phyloP scores from a whole-genome alignment of 2,797 vertebrate genomes.

The Pantherophis alleghaniensis region DNA sequence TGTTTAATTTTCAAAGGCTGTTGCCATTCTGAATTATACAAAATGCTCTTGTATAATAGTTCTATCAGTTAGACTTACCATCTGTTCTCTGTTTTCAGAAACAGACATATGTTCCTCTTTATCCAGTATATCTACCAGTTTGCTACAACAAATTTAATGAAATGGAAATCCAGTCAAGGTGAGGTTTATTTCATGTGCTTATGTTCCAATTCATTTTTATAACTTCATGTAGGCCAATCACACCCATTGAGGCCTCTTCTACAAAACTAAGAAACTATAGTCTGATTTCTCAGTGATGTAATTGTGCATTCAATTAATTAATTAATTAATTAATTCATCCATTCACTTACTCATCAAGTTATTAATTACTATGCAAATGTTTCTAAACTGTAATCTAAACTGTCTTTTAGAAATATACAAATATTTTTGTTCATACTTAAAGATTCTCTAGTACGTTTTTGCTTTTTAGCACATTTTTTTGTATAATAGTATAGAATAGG shows the following conservation, averaged over 20 bases:
- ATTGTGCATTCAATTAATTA: conserved; percentile 55
- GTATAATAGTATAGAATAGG: neutral
- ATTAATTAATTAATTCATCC: neutral
- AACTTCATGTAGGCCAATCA: conserved; percentile 59
- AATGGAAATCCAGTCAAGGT: conserved; percentile 70
- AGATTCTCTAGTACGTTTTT: neutral
- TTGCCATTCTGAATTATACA: conserved; percentile 61
- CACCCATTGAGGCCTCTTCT: conserved; percentile 44
- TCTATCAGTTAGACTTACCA: conserved; percentile 66
- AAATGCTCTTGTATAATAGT: conserved; percentile 59
- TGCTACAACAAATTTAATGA: conserved; percentile 69
- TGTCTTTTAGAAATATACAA: neutral
- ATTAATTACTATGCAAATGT: neutral
- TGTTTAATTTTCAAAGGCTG: conserved; percentile 42
- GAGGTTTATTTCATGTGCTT: conserved; percentile 68
- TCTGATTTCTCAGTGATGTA: conserved; percentile 56
- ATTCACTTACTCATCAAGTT: neutral
- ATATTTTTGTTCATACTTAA: neutral
- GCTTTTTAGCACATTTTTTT: neutral
- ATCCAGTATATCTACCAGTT: conserved; percentile 71
- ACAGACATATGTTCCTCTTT: conserved; percentile 67
- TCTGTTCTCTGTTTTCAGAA: conserved; percentile 62
- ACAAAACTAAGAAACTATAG: conserved; percentile 38
- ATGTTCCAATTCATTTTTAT: conserved; percentile 61
- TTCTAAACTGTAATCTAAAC: neutral